Evolutionary conservation across 1,140 invertebrate genomes (phyloP).

Genomic region (Elymnias hypermnestra): DNA sequence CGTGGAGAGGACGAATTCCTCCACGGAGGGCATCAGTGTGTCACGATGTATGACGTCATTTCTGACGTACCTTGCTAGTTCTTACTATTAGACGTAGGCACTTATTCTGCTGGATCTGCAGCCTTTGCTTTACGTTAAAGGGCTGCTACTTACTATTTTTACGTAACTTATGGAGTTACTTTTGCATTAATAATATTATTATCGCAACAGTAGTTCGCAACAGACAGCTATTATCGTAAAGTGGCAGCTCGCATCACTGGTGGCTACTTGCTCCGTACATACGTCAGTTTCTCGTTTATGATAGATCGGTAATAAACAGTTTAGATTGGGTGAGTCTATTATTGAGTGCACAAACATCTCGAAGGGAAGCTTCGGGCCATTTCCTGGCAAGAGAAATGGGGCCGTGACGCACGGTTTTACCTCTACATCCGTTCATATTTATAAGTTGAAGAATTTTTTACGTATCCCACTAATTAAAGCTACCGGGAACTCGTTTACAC

Average conservation of each 20-base stretch:
- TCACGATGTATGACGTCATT: too few relatives aligned
- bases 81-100: too few relatives aligned
- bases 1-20: too few relatives aligned
- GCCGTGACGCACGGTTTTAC: slow-evolving; percentile 65
- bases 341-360: slow-evolving; percentile 66
- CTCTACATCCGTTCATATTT: slow-evolving; percentile 59
- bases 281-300: slow-evolving; percentile 25
- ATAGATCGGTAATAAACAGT: slow-evolving; percentile 44
- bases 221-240: slow-evolving; percentile 15
- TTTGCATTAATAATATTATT: too few relatives aligned
- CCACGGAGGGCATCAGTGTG: too few relatives aligned
- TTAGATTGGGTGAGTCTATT: slow-evolving; percentile 58
- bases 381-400: slow-evolving; percentile 69
- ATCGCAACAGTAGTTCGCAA: too few relatives aligned
- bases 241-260: slow-evolving; percentile 2
- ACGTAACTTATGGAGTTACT: too few relatives aligned
- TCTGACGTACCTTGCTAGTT: too few relatives aligned
- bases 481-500: slow-evolving; percentile 17
- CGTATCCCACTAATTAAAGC: slow-evolving; percentile 33
- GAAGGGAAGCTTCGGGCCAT: slow-evolving; percentile 61
- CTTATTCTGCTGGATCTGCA: too few relatives aligned
- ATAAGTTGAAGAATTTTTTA: slow-evolving; percentile 40
- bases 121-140: too few relatives aligned
- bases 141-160: too few relatives aligned
- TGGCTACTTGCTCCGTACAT: slow-evolving; percentile 5